Percentiles rank a stretch among this genome's conserved stretches.
These are phyloP conservation scores for Polyploca ridens DNA, from an alignment of 2,888 invertebrate species.

Conservation along the genomic window DNA sequence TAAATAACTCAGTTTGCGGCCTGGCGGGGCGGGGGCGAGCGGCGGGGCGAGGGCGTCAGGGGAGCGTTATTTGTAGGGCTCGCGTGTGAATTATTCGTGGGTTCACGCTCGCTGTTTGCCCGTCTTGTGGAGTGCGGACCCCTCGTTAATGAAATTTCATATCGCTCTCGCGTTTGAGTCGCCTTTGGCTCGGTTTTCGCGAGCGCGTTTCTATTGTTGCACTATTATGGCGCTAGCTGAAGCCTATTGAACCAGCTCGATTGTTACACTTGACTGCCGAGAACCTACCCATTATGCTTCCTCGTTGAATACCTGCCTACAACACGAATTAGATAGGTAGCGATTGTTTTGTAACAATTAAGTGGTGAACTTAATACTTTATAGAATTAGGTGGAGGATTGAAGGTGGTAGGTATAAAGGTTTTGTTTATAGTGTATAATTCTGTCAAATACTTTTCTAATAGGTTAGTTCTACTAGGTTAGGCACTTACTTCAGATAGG, in stretches of 20 bases:
- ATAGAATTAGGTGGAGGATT: no score
- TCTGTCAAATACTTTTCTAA: no score
- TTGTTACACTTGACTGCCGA: slow-evolving; percentile 69
- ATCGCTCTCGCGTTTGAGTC: slow-evolving; percentile 45
- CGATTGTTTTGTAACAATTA: no score
- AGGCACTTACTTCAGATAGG: no score
- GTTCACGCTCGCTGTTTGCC: slow-evolving; percentile 82
- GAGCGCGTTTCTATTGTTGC: slow-evolving; percentile 59
- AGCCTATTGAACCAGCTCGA: slow-evolving; percentile 63
- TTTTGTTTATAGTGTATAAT: no score
- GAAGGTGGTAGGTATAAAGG: no score
- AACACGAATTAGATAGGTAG: not conserved
- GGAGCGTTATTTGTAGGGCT: slow-evolving; percentile 81
- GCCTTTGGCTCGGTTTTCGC: slow-evolving; percentile 28
- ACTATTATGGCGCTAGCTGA: slow-evolving; percentile 43
- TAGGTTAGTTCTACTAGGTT: no score
- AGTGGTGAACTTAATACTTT: no score
- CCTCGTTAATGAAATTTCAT: slow-evolving; percentile 83
- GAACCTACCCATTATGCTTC: not conserved
- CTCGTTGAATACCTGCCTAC: not conserved
- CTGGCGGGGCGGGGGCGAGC: slow-evolving; percentile 31
- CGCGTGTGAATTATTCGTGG: slow-evolving; percentile 84
- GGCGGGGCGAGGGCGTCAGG: slow-evolving; percentile 39
- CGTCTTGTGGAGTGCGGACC: slow-evolving; percentile 75
- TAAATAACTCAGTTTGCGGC: slow-evolving; percentile 83